Conservation (phyloP, 2,888 invertebrate genomes). For the Galerucella nymphaeae region DNA sequence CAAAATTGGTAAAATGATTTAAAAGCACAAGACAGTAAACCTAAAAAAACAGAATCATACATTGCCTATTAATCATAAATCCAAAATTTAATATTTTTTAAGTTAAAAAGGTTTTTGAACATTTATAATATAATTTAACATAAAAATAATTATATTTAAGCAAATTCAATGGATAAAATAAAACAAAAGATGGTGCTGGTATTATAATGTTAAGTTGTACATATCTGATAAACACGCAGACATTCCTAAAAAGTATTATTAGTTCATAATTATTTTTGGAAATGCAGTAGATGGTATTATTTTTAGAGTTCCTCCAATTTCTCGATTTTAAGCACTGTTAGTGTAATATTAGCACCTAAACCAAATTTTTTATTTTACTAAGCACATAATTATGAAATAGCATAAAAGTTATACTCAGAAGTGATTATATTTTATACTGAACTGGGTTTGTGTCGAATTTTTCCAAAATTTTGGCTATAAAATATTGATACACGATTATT, state of each 20-base stretch:
- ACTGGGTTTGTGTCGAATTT: too few relatives aligned
- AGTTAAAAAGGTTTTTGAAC: too few relatives aligned
- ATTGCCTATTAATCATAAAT: too few relatives aligned
- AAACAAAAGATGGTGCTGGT: conserved; percentile 60
- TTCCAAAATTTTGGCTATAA: too few relatives aligned
- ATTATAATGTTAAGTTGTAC: conserved; percentile 61
- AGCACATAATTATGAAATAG: conserved; percentile 49
- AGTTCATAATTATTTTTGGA: conserved; percentile 54
- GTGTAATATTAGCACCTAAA: conserved; percentile 29
- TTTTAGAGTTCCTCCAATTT: conserved; percentile 50
- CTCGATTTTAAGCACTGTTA: conserved; percentile 31
- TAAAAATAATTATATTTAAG: conserved; percentile 9
- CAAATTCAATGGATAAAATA: conserved; percentile 21
- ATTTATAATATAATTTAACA: too few relatives aligned
- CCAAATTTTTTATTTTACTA: conserved; percentile 38
- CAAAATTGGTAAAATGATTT: too few relatives aligned
- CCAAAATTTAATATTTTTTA: too few relatives aligned
- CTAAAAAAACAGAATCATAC: too few relatives aligned
- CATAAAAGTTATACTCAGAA: neutral
- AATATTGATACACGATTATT: too few relatives aligned
- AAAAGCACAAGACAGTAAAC: too few relatives aligned
- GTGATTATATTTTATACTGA: neutral
- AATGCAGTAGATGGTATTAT: conserved; percentile 41
- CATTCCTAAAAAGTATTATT: conserved; percentile 67
- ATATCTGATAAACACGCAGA: conserved; percentile 59